These are phyloP conservation scores for Synergus gifuensis DNA, from an alignment of 2,888 invertebrate genomes.

Conservation along the genomic window DNA sequence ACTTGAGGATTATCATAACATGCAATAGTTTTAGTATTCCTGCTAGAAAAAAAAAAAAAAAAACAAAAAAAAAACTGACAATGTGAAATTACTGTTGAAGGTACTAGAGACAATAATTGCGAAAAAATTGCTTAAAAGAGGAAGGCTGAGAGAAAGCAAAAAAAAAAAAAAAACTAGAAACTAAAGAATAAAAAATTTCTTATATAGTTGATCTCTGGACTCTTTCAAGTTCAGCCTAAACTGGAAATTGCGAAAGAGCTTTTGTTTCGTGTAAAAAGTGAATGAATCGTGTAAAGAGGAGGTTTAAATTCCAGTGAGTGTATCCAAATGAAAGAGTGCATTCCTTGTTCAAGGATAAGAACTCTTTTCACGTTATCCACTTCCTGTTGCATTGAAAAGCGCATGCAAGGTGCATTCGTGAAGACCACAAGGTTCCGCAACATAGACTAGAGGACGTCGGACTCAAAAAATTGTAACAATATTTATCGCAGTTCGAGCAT, in stretches of 20 bases:
- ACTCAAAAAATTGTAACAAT: slow-evolving; percentile 46
- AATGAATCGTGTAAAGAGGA: background rate
- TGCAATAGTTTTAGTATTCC: background rate
- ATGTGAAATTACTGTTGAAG: background rate
- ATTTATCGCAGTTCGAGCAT: slow-evolving; percentile 59
- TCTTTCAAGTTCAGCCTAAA: background rate
- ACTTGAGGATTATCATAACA: background rate
- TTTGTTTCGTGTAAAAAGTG: slow-evolving; percentile 3
- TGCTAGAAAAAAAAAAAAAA: background rate
- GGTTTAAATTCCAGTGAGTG: background rate
- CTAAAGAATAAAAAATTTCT: background rate
- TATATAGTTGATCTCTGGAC: background rate
- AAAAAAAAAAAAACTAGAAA: slow-evolving; percentile 2
- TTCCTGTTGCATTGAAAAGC: slow-evolving; percentile 52
- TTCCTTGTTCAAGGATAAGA: slow-evolving; percentile 22
- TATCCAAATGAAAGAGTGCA: slow-evolving; percentile 16
- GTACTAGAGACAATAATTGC: background rate
- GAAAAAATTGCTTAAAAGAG: slow-evolving; percentile 22
- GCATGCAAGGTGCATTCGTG: slow-evolving; percentile 53
- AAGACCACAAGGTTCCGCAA: slow-evolving; percentile 51
- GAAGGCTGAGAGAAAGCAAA: background rate
- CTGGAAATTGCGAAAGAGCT: slow-evolving; percentile 14
- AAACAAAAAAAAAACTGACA: too few relatives aligned
- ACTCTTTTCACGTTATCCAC: slow-evolving; percentile 31
- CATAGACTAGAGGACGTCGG: slow-evolving; percentile 50